Evolutionary conservation across 2,113 vertebrate species (phyloP).

Genomic region (Sylvietta virens): DNA sequence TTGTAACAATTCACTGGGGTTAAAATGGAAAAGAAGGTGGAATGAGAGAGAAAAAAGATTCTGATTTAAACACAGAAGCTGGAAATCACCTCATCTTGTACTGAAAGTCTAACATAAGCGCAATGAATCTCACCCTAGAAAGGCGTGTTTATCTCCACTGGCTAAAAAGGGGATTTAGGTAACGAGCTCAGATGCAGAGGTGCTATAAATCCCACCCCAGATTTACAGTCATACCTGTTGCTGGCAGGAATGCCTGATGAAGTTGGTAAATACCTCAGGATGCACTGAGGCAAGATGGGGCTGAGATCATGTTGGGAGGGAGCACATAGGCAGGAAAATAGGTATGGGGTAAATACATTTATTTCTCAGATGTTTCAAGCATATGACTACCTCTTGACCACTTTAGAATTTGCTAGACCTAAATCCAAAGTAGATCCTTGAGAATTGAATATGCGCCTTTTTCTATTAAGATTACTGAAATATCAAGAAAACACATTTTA

Average conservation of each 20-base stretch:
- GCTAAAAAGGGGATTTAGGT: background rate
- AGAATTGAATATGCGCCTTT: background rate
- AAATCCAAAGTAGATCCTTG: background rate
- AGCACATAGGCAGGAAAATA: background rate
- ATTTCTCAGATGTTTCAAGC: background rate
- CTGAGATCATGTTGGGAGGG: background rate
- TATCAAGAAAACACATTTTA: background rate
- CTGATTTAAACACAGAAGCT: background rate
- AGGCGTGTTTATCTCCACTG: background rate
- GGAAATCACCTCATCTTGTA: background rate
- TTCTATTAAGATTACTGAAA: background rate
- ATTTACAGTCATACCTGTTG: background rate
- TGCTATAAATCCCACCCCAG: background rate
- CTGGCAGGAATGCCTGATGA: background rate
- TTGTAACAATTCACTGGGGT: background rate
- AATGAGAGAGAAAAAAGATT: background rate
- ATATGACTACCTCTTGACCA: background rate
- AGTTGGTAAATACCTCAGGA: background rate
- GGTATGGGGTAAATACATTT: background rate
- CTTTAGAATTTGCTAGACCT: background rate
- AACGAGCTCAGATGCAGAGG: background rate
- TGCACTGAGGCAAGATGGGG: background rate
- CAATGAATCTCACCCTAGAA: background rate
- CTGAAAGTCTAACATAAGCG: background rate
- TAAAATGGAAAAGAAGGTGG: background rate